Conservation (phyloP, 2,888 invertebrate genomes). For the Dynastes tityus region DNA sequence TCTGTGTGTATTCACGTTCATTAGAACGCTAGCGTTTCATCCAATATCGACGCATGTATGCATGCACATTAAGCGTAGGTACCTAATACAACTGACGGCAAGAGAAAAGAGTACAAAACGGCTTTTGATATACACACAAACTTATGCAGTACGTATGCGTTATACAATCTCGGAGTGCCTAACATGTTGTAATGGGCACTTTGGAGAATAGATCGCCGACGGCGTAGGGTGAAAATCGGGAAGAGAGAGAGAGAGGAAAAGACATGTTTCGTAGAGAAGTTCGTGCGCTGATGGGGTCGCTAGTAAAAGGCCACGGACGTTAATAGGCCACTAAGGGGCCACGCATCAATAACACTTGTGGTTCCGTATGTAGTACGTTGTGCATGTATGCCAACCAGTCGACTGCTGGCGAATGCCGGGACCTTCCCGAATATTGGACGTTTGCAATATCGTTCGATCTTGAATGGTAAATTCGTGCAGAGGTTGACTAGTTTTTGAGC, state of each 20-base stretch:
- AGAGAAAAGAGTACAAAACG: slow-evolving; percentile 53
- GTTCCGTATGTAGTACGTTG: slow-evolving; percentile 31
- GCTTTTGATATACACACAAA: slow-evolving; percentile 52
- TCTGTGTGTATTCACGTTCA: slow-evolving; percentile 23
- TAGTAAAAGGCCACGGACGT: slow-evolving; percentile 55
- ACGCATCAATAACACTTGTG: slow-evolving; percentile 60
- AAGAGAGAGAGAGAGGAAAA: slow-evolving; percentile 31
- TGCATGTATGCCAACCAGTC: slow-evolving; percentile 23
- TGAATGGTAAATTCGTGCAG: background rate
- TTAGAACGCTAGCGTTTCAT: slow-evolving; percentile 40
- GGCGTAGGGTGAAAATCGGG: slow-evolving; percentile 37
- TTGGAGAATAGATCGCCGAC: slow-evolving; percentile 16
- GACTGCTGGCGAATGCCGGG: slow-evolving; percentile 15
- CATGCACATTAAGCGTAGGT: background rate
- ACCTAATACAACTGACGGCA: background rate
- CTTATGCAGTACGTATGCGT: slow-evolving; percentile 1
- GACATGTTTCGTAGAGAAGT: slow-evolving; percentile 35
- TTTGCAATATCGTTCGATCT: slow-evolving; percentile 11
- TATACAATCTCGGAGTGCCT: slow-evolving; percentile 35
- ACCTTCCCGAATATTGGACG: slow-evolving; percentile 21
- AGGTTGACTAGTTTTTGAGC: background rate
- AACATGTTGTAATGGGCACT: slow-evolving; percentile 41
- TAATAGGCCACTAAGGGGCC: slow-evolving; percentile 58
- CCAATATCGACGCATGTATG: slow-evolving; percentile 22
- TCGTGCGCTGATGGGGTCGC: slow-evolving; percentile 50